Base-by-base conservation (phyloP, 1,140 invertebrate species). In the Rhopalosiphum maidis region DNA sequence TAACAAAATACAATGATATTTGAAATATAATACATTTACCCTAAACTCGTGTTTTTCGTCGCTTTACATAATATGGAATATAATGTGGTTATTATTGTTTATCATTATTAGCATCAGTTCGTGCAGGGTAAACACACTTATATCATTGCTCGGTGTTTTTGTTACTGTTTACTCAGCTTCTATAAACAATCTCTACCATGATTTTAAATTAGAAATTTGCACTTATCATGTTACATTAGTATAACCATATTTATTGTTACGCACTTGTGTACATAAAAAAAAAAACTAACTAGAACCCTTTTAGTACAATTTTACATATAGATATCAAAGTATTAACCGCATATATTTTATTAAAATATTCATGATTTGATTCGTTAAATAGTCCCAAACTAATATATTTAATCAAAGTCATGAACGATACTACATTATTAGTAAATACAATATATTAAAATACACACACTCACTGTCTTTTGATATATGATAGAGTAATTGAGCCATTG, bases 201-300 rank as follows among this genome's bases (percentile, higher is more conserved):
- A 77, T 77, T 77, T 77, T 77, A 77, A 77, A 77, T 77, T 77
- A n/a, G 30, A 77, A 77, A 77, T 77, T 77, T n/a, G n/a, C 60
- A 77, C n/a, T n/a, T n/a, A 77, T 68, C 60, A 68, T 68, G 30
- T 68, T 68, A 68, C 60, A 68, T 77, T 77, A 18, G n/a, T 77
- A n/a, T n/a, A 77, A 77, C 30, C 60, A 21, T 35, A n/a, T 77
- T 77, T 77, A 77, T n/a, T 11, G 60, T 77, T n/a, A n/a, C 30
- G 30, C 60, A 77, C 30, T 77, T n/a, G 60, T 77, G 60, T 9
- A 21, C 60, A n/a, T 18, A 77, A 35, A 77, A 77, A 68, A 68
- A n/a, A 68, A 4, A 30, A 51, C 48, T 68, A 68, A 11, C 30
- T 15, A n/a, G 30, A 15, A 77, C 30, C n/a, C n/a, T 77, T 68